Conservation (phyloP, 2,888 invertebrate genomes). For the Papilio elwesi region DNA sequence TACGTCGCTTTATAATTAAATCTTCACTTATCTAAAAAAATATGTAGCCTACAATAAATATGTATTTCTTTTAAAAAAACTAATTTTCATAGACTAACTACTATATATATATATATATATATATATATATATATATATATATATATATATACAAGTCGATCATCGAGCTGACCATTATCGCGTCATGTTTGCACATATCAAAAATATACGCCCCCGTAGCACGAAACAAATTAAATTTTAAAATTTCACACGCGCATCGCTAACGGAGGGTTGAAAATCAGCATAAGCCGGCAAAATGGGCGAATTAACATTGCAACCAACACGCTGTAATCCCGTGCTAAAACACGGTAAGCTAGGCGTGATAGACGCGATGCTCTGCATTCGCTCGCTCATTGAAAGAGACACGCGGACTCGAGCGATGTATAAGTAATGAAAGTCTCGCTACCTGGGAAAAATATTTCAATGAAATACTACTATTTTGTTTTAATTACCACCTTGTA, state of each 20-base stretch:
- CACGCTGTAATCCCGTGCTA: slow-evolving; percentile 50
- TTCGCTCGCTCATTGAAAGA: slow-evolving; percentile 45
- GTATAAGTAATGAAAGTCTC: slow-evolving; percentile 22
- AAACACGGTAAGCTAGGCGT: slow-evolving; percentile 50
- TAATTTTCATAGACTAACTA: not conserved
- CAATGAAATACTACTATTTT: not conserved
- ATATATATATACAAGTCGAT: not conserved
- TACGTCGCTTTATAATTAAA: too few relatives aligned
- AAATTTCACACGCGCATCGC: slow-evolving; percentile 35
- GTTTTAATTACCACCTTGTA: slow-evolving; percentile 13
- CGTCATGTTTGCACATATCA: slow-evolving; percentile 9
- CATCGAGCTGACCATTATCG: not conserved
- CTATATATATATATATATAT: not conserved
- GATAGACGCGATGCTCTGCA: slow-evolving; percentile 40
- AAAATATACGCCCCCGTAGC: slow-evolving; percentile 12
- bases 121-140: not conserved
- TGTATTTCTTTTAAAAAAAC: too few relatives aligned
- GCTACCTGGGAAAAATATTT: not conserved
- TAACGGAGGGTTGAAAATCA: slow-evolving; percentile 36
- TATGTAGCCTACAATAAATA: too few relatives aligned
- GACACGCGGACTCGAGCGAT: slow-evolving; percentile 41
- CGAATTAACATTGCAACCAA: slow-evolving; percentile 46
- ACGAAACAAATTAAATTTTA: slow-evolving; percentile 38
- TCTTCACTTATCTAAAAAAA: too few relatives aligned
- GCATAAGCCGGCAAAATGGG: slow-evolving; percentile 37